These are phyloP conservation scores for Enchytraeus crypticus DNA, from an alignment of 2,888 invertebrate species.

Conservation along the genomic window DNA sequence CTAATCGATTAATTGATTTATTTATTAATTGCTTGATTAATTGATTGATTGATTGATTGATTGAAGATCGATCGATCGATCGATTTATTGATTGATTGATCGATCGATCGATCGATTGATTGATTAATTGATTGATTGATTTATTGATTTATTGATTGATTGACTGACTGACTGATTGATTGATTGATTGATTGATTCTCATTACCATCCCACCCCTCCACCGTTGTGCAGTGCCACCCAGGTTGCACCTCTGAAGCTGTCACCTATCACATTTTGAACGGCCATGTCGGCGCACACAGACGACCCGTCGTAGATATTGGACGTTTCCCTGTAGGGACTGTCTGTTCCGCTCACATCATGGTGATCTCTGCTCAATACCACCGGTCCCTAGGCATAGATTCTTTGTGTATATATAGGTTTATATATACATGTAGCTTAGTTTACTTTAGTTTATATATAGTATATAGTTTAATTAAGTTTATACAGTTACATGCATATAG, in stretches of 20 bases:
- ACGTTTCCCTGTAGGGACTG: constrained; percentile 58
- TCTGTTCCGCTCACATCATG: constrained; percentile 60
- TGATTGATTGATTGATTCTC: too few relatives aligned
- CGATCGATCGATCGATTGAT: too few relatives aligned
- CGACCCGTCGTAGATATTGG: constrained; percentile 58
- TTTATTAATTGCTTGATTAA: too few relatives aligned
- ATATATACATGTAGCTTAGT: not conserved
- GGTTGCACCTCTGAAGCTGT: constrained; percentile 57
- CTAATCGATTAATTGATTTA: too few relatives aligned
- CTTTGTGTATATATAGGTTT: too few relatives aligned
- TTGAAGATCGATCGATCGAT: too few relatives aligned
- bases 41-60: too few relatives aligned
- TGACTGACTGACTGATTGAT: too few relatives aligned
- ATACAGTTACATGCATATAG: too few relatives aligned
- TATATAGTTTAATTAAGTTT: not conserved
- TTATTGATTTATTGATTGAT: too few relatives aligned
- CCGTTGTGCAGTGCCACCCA: constrained; percentile 58
- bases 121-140: too few relatives aligned
- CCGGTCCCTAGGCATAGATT: constrained; percentile 53
- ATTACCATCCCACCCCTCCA: constrained; percentile 55
- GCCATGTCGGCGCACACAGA: constrained; percentile 59
- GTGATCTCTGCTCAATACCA: constrained; percentile 58
- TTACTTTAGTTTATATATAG: not conserved
- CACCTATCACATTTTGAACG: constrained; percentile 57
- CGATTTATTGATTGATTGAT: too few relatives aligned